A percentile compares a stretch with the other conserved stretches of the same genome.
phyloP scores from a whole-genome alignment of 2,113 vertebrate species.

The Ptyas mucosa region DNA sequence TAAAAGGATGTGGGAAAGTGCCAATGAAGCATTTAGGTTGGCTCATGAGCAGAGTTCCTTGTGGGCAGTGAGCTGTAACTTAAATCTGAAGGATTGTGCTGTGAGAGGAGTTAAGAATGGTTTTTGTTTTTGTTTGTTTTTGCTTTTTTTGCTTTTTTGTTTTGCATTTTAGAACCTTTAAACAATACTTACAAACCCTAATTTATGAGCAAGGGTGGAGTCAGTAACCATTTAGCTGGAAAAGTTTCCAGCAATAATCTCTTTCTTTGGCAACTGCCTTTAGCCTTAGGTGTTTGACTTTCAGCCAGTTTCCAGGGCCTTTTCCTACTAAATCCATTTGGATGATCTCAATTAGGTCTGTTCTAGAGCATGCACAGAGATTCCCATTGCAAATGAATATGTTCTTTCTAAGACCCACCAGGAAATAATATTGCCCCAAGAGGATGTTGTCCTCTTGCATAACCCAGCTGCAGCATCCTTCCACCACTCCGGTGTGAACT shows the following conservation, averaged over 20 bases:
- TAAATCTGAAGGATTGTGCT: slow-evolving; percentile 4
- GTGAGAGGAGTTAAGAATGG: not conserved
- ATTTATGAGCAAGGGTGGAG: slow-evolving; percentile 43
- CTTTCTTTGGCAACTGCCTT: slow-evolving; percentile 41
- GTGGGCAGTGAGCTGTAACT: slow-evolving; percentile 25
- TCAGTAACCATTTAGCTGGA: slow-evolving; percentile 9
- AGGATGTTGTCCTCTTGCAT: not conserved
- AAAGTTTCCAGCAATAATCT: slow-evolving; percentile 34
- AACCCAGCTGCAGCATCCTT: not conserved
- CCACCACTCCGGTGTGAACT: not conserved
- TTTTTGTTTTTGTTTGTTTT: not conserved
- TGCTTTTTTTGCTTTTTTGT: not conserved
- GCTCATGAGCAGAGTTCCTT: not conserved
- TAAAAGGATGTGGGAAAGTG: not conserved
- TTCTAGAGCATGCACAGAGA: not conserved
- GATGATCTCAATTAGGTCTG: not conserved
- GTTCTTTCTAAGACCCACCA: slow-evolving; percentile 8
- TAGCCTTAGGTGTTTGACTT: slow-evolving; percentile 2
- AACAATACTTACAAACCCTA: not conserved
- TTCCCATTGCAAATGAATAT: not conserved
- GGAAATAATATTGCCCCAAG: slow-evolving; percentile 4
- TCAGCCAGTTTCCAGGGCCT: not conserved
- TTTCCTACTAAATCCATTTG: not conserved
- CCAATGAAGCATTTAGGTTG: not conserved
- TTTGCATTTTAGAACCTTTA: not conserved